These are phyloP conservation scores for Daphoenositta chrysoptera DNA, from an alignment of 2,113 vertebrate genomes.

Conservation along the genomic window DNA sequence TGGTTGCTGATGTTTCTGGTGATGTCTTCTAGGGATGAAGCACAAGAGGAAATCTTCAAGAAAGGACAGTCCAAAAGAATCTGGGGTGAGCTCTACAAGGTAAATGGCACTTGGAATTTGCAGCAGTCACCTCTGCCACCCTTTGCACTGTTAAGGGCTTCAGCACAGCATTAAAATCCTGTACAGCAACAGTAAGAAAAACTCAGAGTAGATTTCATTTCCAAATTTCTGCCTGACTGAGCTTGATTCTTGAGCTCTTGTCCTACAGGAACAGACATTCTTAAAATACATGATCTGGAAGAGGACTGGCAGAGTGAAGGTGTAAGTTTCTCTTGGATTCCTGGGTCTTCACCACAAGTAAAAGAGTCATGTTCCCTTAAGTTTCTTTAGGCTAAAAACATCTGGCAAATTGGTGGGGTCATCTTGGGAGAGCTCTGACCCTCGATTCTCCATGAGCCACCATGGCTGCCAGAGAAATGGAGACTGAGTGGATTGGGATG, in stretches of 20 bases:
- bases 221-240: not conserved
- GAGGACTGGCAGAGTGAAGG: not conserved
- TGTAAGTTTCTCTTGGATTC: not conserved
- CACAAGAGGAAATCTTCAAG: conserved; percentile 92
- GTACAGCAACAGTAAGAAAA: not conserved
- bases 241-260: not conserved
- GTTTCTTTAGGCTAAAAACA: not conserved
- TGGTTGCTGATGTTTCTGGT: conserved; percentile 23
- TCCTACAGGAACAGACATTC: not conserved
- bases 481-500: not conserved
- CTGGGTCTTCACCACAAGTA: not conserved
- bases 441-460: not conserved
- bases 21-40: conserved; percentile 79
- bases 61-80: conserved; percentile 97
- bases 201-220: not conserved
- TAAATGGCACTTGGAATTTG: not conserved
- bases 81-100: conserved; percentile 99
- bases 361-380: not conserved
- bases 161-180: not conserved
- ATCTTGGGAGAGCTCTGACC: not conserved
- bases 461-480: not conserved
- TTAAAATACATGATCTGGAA: not conserved
- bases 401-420: not conserved
- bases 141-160: not conserved
- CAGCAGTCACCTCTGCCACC: not conserved